Base-by-base conservation (phyloP, 2,797 vertebrate species). In the Lacerta agilis region DNA sequence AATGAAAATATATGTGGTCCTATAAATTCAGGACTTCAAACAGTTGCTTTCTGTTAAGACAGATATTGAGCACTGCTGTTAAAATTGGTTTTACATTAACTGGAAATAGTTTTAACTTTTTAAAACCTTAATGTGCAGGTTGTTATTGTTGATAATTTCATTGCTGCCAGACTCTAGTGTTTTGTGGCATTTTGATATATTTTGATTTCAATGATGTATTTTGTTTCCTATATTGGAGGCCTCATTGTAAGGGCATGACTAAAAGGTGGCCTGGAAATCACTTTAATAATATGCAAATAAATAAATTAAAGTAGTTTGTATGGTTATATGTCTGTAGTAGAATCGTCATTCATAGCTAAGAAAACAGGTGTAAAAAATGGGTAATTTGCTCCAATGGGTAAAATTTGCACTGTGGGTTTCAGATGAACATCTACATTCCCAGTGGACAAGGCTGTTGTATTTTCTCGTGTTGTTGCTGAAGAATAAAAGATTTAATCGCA, bases 401-500 rank as follows among this genome's bases (percentile, higher is more conserved):
- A 76, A 83, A 69, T 15, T 77, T 27, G 69, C 49, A 55, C 13
- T 55, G 49, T 83, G 45, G 10, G 18, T 83, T 83, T 55, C 43
- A 78, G 88, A 82, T 18, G 83, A 73, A 78, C 2, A 0, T 0
- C 8, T 67, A 11, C 38, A n/a, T 67, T 41, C 29, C 33, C 81
- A 83, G 11, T 41, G 64, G 66, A 69, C 71, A 72, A 75, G 17
- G 36, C 2, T 29, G 5, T 1, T 20, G 3, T 33, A 1, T 4
- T 81, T 86, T 23, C 85, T 87, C 80, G 89, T 17, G 13, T 58
- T 25, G 86, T 45, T 83, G 2, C 66, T 87, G 71, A 67, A 38
- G 71, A 55, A 20, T 61, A 89, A 92, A 33, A 91, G 20, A 73
- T 1, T 20, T 29, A 18, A 5, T 88, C 18, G 25, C 64, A 83